Percentiles rank a stretch among this genome's conserved stretches.
These are phyloP conservation scores for Aleiodes testaceus DNA, from an alignment of 2,888 invertebrate species.

Conservation along the genomic window DNA sequence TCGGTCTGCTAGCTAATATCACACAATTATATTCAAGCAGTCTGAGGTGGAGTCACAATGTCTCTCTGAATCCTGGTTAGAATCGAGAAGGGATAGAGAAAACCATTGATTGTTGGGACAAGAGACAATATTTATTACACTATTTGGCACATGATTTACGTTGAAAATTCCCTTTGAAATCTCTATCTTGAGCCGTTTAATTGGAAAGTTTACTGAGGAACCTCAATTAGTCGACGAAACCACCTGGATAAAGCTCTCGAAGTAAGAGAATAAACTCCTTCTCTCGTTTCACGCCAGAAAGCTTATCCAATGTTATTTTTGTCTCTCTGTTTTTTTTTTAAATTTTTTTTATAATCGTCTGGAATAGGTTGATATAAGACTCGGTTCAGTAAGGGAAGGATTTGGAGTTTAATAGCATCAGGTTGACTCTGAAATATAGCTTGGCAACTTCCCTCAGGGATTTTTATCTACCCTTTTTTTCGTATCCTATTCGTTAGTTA, in stretches of 20 bases:
- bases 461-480: neutral
- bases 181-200: too few relatives aligned
- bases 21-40: slow-evolving; percentile 60
- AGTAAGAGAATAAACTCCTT: slow-evolving; percentile 45
- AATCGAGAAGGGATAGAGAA: slow-evolving; percentile 3
- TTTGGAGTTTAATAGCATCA: slow-evolving; percentile 28
- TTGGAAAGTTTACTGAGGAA: slow-evolving; percentile 34
- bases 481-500: slow-evolving; percentile 17
- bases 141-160: too few relatives aligned
- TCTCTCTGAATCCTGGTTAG: slow-evolving; percentile 38
- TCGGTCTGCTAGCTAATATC: slow-evolving; percentile 53
- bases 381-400: slow-evolving; percentile 25
- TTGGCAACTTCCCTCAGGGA: slow-evolving; percentile 1
- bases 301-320: slow-evolving; percentile 30
- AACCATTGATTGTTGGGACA: slow-evolving; percentile 1
- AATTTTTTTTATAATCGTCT: slow-evolving; percentile 34
- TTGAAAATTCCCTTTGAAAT: too few relatives aligned
- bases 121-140: slow-evolving; percentile 11
- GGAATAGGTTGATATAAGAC: slow-evolving; percentile 32
- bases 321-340: slow-evolving; percentile 26
- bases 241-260: slow-evolving; percentile 65
- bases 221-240: slow-evolving; percentile 46
- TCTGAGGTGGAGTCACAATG: slow-evolving; percentile 56
- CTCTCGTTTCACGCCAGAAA: slow-evolving; percentile 16
- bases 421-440: slow-evolving; percentile 15